These are phyloP conservation scores for Chlorodrepanis virens DNA, from an alignment of 2,113 vertebrate genomes.

Conservation along the genomic window DNA sequence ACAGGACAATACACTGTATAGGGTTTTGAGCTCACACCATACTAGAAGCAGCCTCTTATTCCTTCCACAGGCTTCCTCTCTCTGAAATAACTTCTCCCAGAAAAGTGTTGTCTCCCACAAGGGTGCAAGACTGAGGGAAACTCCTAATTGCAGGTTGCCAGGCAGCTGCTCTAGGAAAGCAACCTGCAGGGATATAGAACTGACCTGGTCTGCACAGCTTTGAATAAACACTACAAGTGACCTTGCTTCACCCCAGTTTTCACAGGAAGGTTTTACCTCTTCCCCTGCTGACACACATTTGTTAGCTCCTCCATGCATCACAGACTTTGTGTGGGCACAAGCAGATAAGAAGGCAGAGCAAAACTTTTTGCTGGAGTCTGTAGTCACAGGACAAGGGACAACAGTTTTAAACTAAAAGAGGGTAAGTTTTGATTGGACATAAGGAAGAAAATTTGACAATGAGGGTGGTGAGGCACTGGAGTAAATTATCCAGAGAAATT, in stretches of 20 bases:
- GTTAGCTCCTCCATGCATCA: neutral
- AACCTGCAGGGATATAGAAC: fast-evolving
- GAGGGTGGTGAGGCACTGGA: neutral
- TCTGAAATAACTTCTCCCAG: neutral
- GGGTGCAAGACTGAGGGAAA: neutral
- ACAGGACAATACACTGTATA: neutral
- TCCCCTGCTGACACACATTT: neutral
- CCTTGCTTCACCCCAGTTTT: neutral
- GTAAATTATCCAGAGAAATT: neutral
- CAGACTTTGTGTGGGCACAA: neutral
- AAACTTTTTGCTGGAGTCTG: neutral
- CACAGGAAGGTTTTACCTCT: neutral
- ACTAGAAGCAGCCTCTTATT: neutral
- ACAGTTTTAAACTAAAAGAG: neutral
- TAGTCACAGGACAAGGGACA: neutral
- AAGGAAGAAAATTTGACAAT: neutral
- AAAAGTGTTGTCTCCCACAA: neutral
- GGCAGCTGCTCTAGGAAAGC: neutral
- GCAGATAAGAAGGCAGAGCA: neutral
- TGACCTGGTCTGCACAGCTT: neutral
- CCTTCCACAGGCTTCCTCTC: neutral
- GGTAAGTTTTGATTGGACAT: neutral
- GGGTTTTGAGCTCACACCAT: neutral
- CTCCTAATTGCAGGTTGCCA: neutral
- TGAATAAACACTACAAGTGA: neutral